phyloP scores from a whole-genome alignment of 2,888 invertebrate species.

The Hedya salicella region DNA sequence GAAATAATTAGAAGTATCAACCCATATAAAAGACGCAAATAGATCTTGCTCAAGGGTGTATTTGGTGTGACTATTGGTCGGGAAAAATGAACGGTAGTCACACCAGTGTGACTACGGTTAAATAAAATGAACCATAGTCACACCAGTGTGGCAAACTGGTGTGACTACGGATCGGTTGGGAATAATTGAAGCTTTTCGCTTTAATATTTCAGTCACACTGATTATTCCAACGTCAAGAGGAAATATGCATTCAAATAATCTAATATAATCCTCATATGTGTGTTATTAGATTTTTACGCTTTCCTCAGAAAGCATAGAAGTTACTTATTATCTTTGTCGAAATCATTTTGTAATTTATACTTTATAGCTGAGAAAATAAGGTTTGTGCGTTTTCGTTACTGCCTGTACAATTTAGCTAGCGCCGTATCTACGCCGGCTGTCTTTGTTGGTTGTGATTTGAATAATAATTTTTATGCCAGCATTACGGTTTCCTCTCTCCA shows the following conservation, averaged over 20 bases:
- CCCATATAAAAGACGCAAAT: too few species aligned
- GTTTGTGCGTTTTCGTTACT: slow-evolving; percentile 12
- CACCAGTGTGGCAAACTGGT: too few species aligned
- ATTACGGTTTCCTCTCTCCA: slow-evolving; percentile 81
- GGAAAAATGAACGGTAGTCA: too few species aligned
- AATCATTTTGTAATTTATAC: slow-evolving; percentile 15
- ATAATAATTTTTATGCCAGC: slow-evolving; percentile 82
- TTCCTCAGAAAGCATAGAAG: slow-evolving; percentile 36
- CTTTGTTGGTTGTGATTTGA: slow-evolving; percentile 78
- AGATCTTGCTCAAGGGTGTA: too few species aligned
- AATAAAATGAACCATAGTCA: too few species aligned
- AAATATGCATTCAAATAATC: slow-evolving; percentile 59
- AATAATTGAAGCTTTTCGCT: slow-evolving; percentile 13
- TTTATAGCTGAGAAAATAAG: slow-evolving; percentile 22
- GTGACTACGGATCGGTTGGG: too few species aligned
- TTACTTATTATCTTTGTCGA: slow-evolving; percentile 14
- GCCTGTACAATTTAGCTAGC: slow-evolving; percentile 78
- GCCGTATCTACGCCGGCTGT: slow-evolving; percentile 68
- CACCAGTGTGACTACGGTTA: too few species aligned
- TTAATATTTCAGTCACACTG: slow-evolving; percentile 38
- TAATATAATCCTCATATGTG: slow-evolving; percentile 48
- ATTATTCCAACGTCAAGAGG: slow-evolving; percentile 47
- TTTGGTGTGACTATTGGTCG: too few species aligned
- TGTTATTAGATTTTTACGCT: slow-evolving; percentile 39
- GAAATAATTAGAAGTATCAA: too few species aligned